Evolutionary conservation across 1,140 invertebrate species (phyloP).

Genomic region (Yoshiicerus persimilis): DNA sequence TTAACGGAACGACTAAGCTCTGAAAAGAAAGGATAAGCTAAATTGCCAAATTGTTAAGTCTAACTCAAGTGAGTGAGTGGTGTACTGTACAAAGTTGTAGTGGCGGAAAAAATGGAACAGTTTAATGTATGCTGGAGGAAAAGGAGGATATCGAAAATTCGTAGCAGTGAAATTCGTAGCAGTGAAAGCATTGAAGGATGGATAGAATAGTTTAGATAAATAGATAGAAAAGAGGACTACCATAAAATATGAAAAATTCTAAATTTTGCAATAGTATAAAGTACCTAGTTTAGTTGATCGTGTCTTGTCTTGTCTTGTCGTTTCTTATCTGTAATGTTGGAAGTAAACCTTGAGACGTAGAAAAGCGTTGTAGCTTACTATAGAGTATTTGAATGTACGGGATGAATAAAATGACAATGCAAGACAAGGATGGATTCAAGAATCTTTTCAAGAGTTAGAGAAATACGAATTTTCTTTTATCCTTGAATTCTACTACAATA

Average conservation of each 20-base stretch:
- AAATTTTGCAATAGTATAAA: neutral
- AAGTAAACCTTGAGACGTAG: neutral
- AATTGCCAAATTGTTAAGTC: neutral
- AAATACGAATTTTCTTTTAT: neutral
- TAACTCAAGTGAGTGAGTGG: neutral
- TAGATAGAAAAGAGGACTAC: neutral
- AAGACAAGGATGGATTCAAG: neutral
- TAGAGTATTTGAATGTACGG: neutral
- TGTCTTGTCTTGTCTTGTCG: neutral
- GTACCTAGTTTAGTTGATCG: no score
- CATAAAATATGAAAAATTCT: neutral
- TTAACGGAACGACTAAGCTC: neutral
- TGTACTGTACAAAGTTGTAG: neutral
- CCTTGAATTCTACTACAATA: neutral
- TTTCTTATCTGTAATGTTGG: neutral
- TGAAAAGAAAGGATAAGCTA: neutral
- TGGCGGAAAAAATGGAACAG: neutral
- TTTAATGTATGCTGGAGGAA: neutral
- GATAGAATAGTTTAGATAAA: neutral
- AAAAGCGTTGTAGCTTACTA: neutral
- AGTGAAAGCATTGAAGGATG: neutral
- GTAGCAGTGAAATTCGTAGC: neutral
- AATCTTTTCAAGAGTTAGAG: neutral
- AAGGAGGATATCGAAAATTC: no score
- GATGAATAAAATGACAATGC: neutral